Base-by-base conservation (phyloP, 2,888 invertebrate genomes). In the Shargacucullia verbasci region DNA sequence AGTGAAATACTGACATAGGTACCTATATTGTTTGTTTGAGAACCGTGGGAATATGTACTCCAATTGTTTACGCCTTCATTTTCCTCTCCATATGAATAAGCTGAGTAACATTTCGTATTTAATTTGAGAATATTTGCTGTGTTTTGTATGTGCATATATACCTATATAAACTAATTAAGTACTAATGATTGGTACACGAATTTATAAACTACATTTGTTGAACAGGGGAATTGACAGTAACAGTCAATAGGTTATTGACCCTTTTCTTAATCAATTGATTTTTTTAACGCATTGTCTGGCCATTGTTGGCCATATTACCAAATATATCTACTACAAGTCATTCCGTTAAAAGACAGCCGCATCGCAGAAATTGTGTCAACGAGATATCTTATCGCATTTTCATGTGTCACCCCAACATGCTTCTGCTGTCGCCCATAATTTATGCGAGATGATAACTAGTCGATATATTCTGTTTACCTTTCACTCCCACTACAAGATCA, bases 1-100 rank as follows among this genome's bases (percentile, higher is more conserved):
- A 44, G 44, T 49, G 48, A 48, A 58, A 43, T 60, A 55, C 41
- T 45, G 10, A 37, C 9, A 50, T 27, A n/a, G n/a, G n/a, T n/a
- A n/a, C n/a, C n/a, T 27, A 34, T 57, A 61, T 58, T 68, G 46
- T 63, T 58, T 68, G 44, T 69, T 38, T n/a, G 25, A 31, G 12
- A 35, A 58, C 41, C 50, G 63, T 73, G 73, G 50, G 75, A 73
- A 56, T 34, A 1, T 44, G n/a, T 13, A 33, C 34, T 40, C 11
- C n/a, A 34, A 68, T 60, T 53, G 54, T 35, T 53, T 39, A 44
- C 38, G 48, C 34, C 15, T 47, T 31, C 46, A 56, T 45, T 62
- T 45, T 38, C 25, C 8, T 15, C 31, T 11, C 33, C n/a, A 39
- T 31, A 39, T 20, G 12, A 57, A 49, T 57, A 49, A 53, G 0